phyloP scores from a whole-genome alignment of 2,797 vertebrate genomes.

The Pseudopleuronectes americanus region DNA sequence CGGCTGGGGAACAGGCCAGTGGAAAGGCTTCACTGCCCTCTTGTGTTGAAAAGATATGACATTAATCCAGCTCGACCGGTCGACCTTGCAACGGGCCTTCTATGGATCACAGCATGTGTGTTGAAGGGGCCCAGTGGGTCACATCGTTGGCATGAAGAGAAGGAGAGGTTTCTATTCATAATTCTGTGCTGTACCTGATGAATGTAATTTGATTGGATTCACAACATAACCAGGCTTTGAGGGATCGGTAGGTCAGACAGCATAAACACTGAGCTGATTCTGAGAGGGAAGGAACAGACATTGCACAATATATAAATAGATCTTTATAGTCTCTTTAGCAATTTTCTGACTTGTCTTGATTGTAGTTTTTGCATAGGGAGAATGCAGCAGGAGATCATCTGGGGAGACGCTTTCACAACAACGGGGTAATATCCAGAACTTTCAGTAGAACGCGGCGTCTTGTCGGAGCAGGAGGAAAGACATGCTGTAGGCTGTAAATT shows the following conservation, averaged over 20 bases:
- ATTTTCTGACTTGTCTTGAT: too few species aligned
- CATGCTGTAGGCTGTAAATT: too few species aligned
- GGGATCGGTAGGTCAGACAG: conserved; percentile 87
- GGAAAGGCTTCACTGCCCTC: conserved; percentile 88
- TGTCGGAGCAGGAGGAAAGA: too few species aligned
- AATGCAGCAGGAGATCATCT: too few species aligned
- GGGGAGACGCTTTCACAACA: too few species aligned
- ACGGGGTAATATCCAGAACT: too few species aligned
- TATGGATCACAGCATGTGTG: background rate
- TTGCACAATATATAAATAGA: background rate
- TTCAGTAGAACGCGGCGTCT: too few species aligned
- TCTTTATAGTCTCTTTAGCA: background rate
- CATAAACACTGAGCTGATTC: conserved; percentile 84
- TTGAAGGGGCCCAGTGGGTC: background rate
- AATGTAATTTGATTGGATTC: conserved; percentile 89
- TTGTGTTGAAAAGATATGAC: conserved; percentile 73
- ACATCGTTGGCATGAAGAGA: conserved; percentile 4
- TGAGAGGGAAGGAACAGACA: conserved; percentile 52
- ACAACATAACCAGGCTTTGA: conserved; percentile 86
- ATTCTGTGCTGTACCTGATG: conserved; percentile 81
- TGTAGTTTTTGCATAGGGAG: too few species aligned
- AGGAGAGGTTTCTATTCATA: background rate
- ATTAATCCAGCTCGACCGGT: background rate
- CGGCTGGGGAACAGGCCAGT: conserved; percentile 62
- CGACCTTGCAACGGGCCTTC: conserved; percentile 4